Percentiles rank a stretch among this genome's conserved stretches.
Conservation (phyloP, 1,140 invertebrate genomes). For the Kradibia gibbosae region DNA sequence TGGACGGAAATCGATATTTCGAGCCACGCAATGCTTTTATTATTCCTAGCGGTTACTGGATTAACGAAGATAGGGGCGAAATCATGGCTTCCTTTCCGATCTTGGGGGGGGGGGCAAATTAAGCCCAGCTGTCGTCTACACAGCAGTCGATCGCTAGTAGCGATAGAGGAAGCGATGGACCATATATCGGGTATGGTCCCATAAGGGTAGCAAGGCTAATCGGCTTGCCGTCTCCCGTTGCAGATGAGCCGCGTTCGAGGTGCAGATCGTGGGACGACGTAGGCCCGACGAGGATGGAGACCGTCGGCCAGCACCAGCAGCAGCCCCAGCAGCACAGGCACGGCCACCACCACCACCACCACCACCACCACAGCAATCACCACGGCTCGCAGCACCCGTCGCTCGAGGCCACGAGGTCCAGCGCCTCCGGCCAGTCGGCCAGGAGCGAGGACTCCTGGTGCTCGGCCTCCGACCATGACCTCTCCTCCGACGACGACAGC, state of each 20-base stretch:
- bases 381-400: slow-evolving; percentile 45
- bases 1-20: too few species aligned
- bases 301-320: slow-evolving; percentile 59
- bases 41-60: too few species aligned
- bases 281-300: slow-evolving; percentile 68
- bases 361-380: not conserved
- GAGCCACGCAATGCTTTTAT: too few species aligned
- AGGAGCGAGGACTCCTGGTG: slow-evolving; percentile 76
- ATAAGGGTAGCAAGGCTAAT: not conserved
- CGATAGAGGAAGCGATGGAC: not conserved
- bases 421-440: slow-evolving; percentile 70
- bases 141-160: not conserved
- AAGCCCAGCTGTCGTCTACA: not conserved
- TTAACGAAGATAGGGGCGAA: too few species aligned
- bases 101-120: not conserved
- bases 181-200: too few species aligned
- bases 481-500: slow-evolving; percentile 77
- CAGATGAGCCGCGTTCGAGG: slow-evolving; percentile 76
- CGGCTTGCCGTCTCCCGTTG: slow-evolving; percentile 45
- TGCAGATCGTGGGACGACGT: slow-evolving; percentile 76
- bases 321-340: slow-evolving; percentile 53
- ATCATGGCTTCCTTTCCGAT: too few species aligned
- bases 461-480: slow-evolving; percentile 77
- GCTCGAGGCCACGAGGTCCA: slow-evolving; percentile 67
- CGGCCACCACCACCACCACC: slow-evolving; percentile 18